Conservation (phyloP, 2,797 vertebrate species). For the Mus spretus region DNA sequence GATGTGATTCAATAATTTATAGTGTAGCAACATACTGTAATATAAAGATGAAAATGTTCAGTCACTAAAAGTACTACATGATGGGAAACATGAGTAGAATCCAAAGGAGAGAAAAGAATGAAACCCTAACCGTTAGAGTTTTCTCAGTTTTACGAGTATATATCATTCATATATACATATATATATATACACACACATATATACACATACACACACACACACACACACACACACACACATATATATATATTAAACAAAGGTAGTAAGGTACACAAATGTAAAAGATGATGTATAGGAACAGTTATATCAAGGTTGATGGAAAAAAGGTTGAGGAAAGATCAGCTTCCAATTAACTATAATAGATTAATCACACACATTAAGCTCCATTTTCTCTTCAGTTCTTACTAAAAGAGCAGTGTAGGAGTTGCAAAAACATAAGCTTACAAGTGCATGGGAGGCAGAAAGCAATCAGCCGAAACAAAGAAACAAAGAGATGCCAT, state of each 20-base stretch:
- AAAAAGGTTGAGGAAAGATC: slow-evolving; percentile 13
- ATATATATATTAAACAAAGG: background rate
- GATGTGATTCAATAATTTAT: slow-evolving; percentile 44
- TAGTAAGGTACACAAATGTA: background rate
- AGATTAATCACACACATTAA: slow-evolving; percentile 18
- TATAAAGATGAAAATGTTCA: slow-evolving; percentile 50
- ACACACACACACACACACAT: too few relatives aligned
- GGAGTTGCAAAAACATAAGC: slow-evolving; percentile 19
- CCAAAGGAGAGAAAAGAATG: slow-evolving; percentile 3
- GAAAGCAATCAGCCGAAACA: background rate
- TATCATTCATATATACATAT: background rate
- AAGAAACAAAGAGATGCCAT: background rate
- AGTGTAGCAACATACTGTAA: slow-evolving; percentile 6
- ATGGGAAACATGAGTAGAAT: slow-evolving; percentile 26
- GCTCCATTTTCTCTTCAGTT: background rate
- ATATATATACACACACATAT: too few relatives aligned
- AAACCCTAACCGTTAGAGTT: background rate
- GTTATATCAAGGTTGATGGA: background rate
- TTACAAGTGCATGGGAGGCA: background rate
- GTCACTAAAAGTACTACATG: slow-evolving; percentile 49
- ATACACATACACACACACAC: too few relatives aligned
- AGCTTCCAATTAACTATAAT: slow-evolving; percentile 3
- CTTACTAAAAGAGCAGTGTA: slow-evolving; percentile 5
- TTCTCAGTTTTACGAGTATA: background rate
- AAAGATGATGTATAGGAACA: background rate